Evolutionary conservation across 1,140 invertebrate genomes (phyloP).

Genomic region (Papilio polytes): DNA sequence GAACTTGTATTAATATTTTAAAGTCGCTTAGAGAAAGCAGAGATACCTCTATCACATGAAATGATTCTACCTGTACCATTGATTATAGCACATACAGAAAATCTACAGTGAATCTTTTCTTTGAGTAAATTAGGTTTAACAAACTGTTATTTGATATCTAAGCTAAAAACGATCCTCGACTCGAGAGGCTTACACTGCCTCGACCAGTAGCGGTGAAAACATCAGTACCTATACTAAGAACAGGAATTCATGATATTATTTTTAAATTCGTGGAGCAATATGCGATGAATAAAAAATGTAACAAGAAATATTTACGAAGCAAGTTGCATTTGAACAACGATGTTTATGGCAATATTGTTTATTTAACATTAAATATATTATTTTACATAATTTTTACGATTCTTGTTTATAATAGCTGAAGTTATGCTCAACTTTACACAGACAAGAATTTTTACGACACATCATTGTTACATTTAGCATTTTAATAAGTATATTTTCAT

Average conservation of each 20-base stretch:
- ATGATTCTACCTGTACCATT: background rate
- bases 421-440: no score
- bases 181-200: no score
- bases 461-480: no score
- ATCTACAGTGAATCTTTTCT: background rate
- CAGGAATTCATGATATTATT: background rate
- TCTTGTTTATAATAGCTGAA: no score
- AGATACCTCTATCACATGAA: background rate
- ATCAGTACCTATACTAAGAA: background rate
- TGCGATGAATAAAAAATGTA: background rate
- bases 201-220: background rate
- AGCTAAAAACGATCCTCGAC: no score
- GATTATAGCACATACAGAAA: background rate
- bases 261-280: background rate
- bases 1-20: constrained; percentile 27
- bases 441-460: no score
- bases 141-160: background rate
- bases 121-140: background rate
- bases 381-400: no score
- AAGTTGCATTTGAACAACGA: background rate
- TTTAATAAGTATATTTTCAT: no score
- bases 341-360: background rate
- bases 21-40: constrained; percentile 28
- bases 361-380: background rate
- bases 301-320: background rate